phyloP scores from a whole-genome alignment of 53 echinoderm and acorn worm genomes.

The Echinometra lucunter region DNA sequence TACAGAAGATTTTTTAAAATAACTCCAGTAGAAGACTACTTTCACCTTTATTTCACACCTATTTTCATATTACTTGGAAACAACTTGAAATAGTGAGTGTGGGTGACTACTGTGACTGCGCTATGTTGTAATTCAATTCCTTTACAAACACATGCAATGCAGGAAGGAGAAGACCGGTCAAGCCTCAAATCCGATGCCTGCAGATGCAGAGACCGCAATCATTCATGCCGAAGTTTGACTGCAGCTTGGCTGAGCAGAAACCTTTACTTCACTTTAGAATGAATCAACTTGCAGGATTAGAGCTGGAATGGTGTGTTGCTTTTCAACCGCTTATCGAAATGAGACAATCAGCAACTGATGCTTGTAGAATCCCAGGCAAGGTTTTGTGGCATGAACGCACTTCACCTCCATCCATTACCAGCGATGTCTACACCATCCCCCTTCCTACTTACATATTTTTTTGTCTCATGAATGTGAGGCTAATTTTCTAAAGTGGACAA shows the following conservation, averaged over 20 bases:
- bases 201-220: not conserved
- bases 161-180: not conserved
- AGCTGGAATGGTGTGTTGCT: not conserved
- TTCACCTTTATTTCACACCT: not conserved
- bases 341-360: not conserved
- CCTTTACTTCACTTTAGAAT: slow-evolving; percentile 22
- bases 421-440: not conserved
- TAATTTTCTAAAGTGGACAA: not conserved
- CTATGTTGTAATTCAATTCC: slow-evolving; percentile 28
- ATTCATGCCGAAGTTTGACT: slow-evolving; percentile 25
- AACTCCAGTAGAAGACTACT: no score
- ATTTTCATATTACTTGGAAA: not conserved
- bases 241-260: slow-evolving; percentile 34
- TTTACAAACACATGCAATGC: slow-evolving; percentile 26
- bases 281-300: not conserved
- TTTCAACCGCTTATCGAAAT: not conserved
- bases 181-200: not conserved
- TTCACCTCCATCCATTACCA: no score
- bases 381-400: not conserved
- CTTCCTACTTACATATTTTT: not conserved
- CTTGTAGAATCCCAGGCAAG: not conserved
- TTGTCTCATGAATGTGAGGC: not conserved
- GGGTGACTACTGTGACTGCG: not conserved
- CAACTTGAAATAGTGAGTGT: not conserved
- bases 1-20: no score